These are phyloP conservation scores for Mustela nigripes DNA, from an alignment of 2,113 vertebrate species.

Conservation along the genomic window DNA sequence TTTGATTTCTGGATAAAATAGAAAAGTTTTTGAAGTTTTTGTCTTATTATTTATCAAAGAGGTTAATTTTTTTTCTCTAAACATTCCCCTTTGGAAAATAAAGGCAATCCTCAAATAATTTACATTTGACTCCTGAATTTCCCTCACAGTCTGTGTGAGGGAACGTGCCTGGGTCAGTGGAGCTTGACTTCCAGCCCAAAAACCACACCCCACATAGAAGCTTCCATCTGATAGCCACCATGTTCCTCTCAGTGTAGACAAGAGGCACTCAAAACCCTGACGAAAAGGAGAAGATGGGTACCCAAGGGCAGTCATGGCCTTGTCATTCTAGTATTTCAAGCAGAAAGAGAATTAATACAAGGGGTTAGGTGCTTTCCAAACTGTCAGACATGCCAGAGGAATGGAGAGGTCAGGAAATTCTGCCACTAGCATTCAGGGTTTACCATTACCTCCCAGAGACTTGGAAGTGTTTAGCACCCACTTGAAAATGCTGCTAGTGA, in stretches of 20 bases:
- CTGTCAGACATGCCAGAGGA: not conserved
- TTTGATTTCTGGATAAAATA: conserved; percentile 5
- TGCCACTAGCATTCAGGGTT: not conserved
- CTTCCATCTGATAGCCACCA: not conserved
- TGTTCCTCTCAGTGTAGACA: not conserved
- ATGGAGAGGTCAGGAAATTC: not conserved
- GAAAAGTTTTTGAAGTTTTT: not conserved
- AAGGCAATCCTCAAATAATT: not conserved
- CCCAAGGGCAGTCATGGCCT: not conserved
- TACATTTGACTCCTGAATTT: not conserved
- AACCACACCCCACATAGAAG: not conserved
- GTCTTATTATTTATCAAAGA: conserved; percentile 27
- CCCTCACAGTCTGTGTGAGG: not conserved
- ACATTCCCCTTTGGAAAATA: not conserved
- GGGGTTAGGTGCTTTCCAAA: not conserved
- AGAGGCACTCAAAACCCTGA: not conserved
- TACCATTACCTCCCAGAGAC: not conserved
- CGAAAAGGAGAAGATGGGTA: not conserved
- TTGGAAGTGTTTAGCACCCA: not conserved
- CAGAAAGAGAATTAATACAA: conserved; percentile 9
- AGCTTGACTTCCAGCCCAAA: not conserved
- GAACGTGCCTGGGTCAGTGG: not conserved
- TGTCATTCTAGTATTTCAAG: not conserved
- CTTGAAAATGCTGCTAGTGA: not conserved
- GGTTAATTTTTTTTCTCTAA: not conserved